Evolutionary conservation across 2,797 vertebrate genomes (phyloP).

Genomic region (Rhynchonycteris naso): DNA sequence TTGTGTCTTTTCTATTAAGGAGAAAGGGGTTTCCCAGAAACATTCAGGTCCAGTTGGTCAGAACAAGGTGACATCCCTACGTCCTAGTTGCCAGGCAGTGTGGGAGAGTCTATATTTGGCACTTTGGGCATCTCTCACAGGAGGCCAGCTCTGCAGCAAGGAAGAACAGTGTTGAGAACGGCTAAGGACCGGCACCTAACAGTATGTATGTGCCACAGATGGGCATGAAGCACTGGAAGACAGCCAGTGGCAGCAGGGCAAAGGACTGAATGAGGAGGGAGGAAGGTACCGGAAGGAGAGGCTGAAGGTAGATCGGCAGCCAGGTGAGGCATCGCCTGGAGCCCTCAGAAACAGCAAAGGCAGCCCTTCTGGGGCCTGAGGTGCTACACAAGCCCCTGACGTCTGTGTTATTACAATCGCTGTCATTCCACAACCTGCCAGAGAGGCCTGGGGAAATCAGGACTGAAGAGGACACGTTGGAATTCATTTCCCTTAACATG

Average conservation of each 20-base stretch:
- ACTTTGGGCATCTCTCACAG: neutral
- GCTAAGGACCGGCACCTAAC: neutral
- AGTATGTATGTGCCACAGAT: neutral
- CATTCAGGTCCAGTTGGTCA: neutral
- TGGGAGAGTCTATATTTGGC: neutral
- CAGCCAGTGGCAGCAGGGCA: neutral
- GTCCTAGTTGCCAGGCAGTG: neutral
- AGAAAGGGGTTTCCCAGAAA: neutral
- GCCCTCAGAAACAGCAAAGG: neutral
- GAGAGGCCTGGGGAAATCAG: neutral
- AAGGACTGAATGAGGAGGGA: neutral
- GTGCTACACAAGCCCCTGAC: neutral
- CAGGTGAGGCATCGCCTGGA: neutral
- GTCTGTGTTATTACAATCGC: neutral
- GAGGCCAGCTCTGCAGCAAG: neutral
- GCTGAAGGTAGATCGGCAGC: neutral
- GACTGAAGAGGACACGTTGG: neutral
- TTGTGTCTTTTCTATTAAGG: neutral
- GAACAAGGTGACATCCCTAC: neutral
- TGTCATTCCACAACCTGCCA: neutral
- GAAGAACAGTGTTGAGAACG: neutral
- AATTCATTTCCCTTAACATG: conserved; percentile 36
- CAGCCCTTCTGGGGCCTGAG: neutral
- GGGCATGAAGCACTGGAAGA: neutral
- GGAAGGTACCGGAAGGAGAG: neutral